Evolutionary conservation across 1,140 invertebrate genomes (phyloP).

Genomic region (Drosophila erecta): DNA sequence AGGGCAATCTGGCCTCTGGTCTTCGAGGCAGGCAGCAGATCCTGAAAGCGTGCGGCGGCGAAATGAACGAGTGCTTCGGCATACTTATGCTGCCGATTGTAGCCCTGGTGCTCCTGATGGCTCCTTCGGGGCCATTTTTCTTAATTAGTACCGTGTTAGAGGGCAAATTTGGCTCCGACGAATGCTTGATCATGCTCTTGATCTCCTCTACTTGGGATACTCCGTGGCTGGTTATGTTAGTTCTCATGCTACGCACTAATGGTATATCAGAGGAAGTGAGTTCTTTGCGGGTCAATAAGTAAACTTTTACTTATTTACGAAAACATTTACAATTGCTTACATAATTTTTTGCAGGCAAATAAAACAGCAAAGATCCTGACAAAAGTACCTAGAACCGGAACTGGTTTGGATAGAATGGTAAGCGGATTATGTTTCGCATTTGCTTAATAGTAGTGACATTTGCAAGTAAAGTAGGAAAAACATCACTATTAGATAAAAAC

Average conservation of each 20-base stretch:
- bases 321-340: not conserved
- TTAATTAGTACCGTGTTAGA: slow-evolving; percentile 62
- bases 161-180: slow-evolving; percentile 20
- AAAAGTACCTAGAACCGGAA: slow-evolving; percentile 67
- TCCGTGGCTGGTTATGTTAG: slow-evolving; percentile 58
- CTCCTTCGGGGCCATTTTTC: slow-evolving; percentile 54
- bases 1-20: not conserved
- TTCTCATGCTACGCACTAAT: slow-evolving; percentile 52
- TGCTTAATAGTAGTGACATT: too few relatives aligned
- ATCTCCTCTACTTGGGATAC: slow-evolving; percentile 38
- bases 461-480: too few relatives aligned
- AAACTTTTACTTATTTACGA: not conserved
- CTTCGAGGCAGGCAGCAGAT: slow-evolving; percentile 36
- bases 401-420: slow-evolving; percentile 73
- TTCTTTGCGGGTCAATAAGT: not conserved
- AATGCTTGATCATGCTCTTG: not conserved
- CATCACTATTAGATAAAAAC: too few relatives aligned
- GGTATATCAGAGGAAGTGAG: slow-evolving; percentile 62
- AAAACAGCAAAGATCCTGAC: slow-evolving; percentile 76
- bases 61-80: slow-evolving; percentile 58
- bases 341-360: slow-evolving; percentile 65
- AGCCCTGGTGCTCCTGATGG: slow-evolving; percentile 47
- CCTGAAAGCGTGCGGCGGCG: slow-evolving; percentile 20
- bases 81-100: slow-evolving; percentile 58
- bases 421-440: not conserved